These are phyloP conservation scores for Pristionchus entomophagus DNA, from an alignment of 2,888 invertebrate genomes.

Conservation along the genomic window DNA sequence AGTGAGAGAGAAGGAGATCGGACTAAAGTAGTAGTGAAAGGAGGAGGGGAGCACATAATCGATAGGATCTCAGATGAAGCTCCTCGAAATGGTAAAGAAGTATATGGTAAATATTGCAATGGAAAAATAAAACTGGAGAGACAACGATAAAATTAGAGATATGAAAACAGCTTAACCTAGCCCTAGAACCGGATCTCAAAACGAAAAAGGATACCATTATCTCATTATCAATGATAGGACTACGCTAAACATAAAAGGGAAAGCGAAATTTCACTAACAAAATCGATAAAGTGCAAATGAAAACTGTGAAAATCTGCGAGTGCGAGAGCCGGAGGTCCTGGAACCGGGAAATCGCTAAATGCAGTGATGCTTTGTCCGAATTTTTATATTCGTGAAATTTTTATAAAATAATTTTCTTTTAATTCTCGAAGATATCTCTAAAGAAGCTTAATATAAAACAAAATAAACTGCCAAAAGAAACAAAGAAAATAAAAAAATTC, in stretches of 20 bases:
- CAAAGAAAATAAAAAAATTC: background rate
- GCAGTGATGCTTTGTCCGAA: background rate
- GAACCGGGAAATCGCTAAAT: conserved; percentile 8
- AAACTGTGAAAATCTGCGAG: conserved; percentile 26
- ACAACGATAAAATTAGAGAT: background rate
- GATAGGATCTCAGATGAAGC: background rate
- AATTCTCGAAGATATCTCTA: no score
- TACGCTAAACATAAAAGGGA: no score
- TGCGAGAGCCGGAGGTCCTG: background rate
- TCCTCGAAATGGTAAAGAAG: no score
- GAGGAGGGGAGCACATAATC: background rate
- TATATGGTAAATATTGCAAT: background rate
- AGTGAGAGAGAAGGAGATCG: background rate
- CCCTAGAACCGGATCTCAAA: background rate
- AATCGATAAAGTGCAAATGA: background rate
- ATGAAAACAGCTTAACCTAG: background rate
- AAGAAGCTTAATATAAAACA: no score
- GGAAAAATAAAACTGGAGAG: background rate
- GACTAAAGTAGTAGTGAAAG: background rate
- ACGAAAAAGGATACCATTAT: background rate
- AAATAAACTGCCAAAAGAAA: background rate
- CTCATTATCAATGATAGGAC: background rate
- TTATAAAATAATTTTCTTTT: background rate
- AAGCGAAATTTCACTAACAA: no score
- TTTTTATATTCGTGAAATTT: background rate